phyloP scores from a whole-genome alignment of 2,797 vertebrate species.

The Mycteria americana region DNA sequence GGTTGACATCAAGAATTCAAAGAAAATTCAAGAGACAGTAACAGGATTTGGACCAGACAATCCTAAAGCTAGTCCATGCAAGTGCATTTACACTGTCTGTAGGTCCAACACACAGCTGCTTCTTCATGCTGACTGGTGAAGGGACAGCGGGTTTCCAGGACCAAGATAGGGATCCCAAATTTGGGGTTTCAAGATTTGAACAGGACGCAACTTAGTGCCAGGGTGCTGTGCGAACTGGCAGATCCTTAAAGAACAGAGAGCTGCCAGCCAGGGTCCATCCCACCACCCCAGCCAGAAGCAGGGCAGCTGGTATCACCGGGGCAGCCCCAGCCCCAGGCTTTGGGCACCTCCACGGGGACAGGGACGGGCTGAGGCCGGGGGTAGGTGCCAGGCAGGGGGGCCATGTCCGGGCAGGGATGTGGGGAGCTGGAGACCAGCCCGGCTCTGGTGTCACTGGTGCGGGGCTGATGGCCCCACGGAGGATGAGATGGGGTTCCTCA shows the following conservation, averaged over 20 bases:
- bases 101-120: background rate
- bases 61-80: background rate
- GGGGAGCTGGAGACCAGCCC: background rate
- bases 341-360: background rate
- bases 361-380: background rate
- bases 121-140: background rate
- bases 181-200: background rate
- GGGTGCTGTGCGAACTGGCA: accelerated
- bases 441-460: background rate
- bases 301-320: background rate
- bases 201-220: background rate
- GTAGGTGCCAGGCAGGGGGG: background rate
- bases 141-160: background rate
- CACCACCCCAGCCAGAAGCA: background rate
- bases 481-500: background rate
- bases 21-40: background rate
- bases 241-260: background rate
- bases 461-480: background rate
- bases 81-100: background rate
- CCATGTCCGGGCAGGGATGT: background rate
- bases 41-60: background rate
- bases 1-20: background rate
- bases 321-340: background rate
- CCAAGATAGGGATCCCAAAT: background rate
- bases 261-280: background rate